A percentile compares a stretch with the other conserved stretches of the same genome.
phyloP scores from a whole-genome alignment of 2,113 vertebrate genomes.

The Dicentrarchus labrax region DNA sequence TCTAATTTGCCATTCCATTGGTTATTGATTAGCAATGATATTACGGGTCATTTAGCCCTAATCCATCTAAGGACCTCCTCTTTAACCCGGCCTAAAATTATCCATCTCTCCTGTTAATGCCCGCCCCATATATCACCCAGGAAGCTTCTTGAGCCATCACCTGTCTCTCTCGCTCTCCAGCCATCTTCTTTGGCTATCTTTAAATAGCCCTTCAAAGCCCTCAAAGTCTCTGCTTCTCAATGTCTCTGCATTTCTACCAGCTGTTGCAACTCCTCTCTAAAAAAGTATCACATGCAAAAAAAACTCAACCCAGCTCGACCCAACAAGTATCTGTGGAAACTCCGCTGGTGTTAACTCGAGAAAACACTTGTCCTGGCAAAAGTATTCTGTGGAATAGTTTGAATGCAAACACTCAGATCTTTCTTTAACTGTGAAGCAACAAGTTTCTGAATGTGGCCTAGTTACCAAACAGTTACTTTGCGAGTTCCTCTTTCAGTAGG shows the following conservation, averaged over 20 bases:
- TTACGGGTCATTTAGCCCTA: conserved; percentile 42
- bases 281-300: conserved; percentile 57
- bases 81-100: conserved; percentile 74
- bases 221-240: conserved; percentile 79
- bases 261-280: conserved; percentile 71
- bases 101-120: conserved; percentile 62
- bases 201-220: conserved; percentile 82
- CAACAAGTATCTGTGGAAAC: conserved; percentile 9
- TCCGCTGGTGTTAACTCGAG: conserved; percentile 13
- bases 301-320: conserved; percentile 21
- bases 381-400: conserved; percentile 10
- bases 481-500: conserved; percentile 9
- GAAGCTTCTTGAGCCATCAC: conserved; percentile 83
- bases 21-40: conserved; percentile 68
- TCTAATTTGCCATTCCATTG: conserved; percentile 23
- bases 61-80: conserved; percentile 63
- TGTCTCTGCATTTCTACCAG: conserved; percentile 79
- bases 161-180: conserved; percentile 82
- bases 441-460: neutral
- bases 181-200: conserved; percentile 81
- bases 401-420: conserved; percentile 3
- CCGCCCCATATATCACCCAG: conserved; percentile 80
- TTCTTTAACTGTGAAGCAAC: conserved; percentile 23
- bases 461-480: conserved; percentile 6
- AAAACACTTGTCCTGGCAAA: conserved; percentile 1